Evolutionary conservation across 2,888 invertebrate genomes (phyloP), one percentile per base, ranked within the genome.

Genomic region (Diplolepis rosae): DNA sequence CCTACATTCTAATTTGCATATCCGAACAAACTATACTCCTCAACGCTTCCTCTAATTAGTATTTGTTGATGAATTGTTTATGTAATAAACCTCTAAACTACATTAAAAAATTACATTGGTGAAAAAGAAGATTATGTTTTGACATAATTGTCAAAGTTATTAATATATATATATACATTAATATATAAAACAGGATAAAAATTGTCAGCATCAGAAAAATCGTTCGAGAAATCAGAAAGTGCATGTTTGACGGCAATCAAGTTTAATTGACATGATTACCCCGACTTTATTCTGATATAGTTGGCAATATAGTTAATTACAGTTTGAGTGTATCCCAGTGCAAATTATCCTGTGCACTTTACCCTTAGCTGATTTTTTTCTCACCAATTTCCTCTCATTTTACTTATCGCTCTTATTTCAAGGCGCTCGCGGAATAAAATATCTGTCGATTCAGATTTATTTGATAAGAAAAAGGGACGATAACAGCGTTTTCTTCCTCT

Each of bases 211-310:
- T 35, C 13, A 11, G n/a, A 9, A 39, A 61, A 61, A 61, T 7
- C 35, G 24, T 35, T 35, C 13, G 22, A 6, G 69, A 65, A 71
- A 74, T 71, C 66, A 70, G 77, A 73, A 76, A 71, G 75, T 80
- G 80, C 81, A 78, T 78, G 80, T 73, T 75, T 65, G 54, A 45
- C 66, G 15, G 77, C 73, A 77, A 76, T 81, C 76, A 69, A 75
- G 70, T 61, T 68, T 76, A 76, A 76, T 77, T 77, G 74, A 76
- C 72, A 72, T 66, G 2, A 71, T 72, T 72, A 74, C 75, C 71
- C 68, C 66, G 75, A 76, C 76, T 73, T 70, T 65, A 45, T 61
- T 42, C 72, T 75, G 77, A 75, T 77, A 75, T 77, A 72, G 52
- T 74, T 71, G 68, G 69, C 39, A 73, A 73, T 73, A 75, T 48